phyloP scores from a whole-genome alignment of 2,113 vertebrate genomes.

The Oreotrochilus melanogaster region DNA sequence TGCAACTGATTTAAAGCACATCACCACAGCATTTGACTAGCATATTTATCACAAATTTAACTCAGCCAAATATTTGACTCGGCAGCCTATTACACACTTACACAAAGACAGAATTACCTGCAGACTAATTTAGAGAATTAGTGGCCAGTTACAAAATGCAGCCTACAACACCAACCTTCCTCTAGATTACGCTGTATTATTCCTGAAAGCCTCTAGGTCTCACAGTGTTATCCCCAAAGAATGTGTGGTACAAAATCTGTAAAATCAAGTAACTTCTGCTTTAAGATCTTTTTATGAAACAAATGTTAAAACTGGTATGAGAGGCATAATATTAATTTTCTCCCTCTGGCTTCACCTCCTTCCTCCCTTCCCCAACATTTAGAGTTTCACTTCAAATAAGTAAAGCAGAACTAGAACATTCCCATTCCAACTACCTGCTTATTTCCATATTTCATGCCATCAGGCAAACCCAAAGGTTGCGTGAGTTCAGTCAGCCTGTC shows the following conservation, averaged over 20 bases:
- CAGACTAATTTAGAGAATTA: slow-evolving; percentile 46
- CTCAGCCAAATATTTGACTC: slow-evolving; percentile 46
- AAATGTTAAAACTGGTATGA: neutral
- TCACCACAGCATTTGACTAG: slow-evolving; percentile 29
- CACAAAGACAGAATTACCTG: slow-evolving; percentile 39
- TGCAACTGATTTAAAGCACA: slow-evolving; percentile 38
- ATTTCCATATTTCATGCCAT: neutral
- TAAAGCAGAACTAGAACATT: neutral
- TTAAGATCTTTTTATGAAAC: neutral
- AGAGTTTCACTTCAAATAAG: neutral
- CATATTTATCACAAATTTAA: slow-evolving; percentile 9
- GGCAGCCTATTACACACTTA: neutral
- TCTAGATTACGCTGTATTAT: neutral
- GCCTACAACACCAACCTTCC: neutral
- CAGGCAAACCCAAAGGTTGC: neutral
- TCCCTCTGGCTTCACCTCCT: neutral
- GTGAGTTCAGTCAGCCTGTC: neutral
- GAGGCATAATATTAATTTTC: neutral
- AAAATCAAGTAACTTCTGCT: neutral
- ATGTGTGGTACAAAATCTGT: neutral
- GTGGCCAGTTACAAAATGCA: slow-evolving; percentile 9
- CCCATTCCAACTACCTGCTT: neutral
- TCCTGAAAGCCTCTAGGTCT: neutral
- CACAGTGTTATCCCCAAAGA: neutral
- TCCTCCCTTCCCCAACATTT: neutral